Evolutionary conservation across 2,113 vertebrate genomes (phyloP).

Genomic region (human): GRCh38 chr2:105840001-105840500

Average conservation of each 20-base stretch:
- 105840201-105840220: background rate
- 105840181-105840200: background rate
- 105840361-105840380: background rate
- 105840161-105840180: background rate
- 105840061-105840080: background rate
- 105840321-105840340: background rate
- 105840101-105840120: background rate
- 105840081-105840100: background rate
- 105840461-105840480: background rate
- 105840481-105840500: background rate
- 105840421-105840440: background rate
- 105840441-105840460: background rate
- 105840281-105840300: accelerated
- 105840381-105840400: background rate
- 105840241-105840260: background rate
- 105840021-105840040: background rate
- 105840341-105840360: background rate
- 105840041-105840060: background rate
- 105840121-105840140: background rate
- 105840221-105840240: background rate
- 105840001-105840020: background rate
- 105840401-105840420: background rate
- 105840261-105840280: background rate
- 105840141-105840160: background rate
- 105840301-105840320: background rate